Percentiles rank a stretch among this genome's conserved stretches.
Conservation (phyloP, 2,888 invertebrate species). For the Ormia ochracea region DNA sequence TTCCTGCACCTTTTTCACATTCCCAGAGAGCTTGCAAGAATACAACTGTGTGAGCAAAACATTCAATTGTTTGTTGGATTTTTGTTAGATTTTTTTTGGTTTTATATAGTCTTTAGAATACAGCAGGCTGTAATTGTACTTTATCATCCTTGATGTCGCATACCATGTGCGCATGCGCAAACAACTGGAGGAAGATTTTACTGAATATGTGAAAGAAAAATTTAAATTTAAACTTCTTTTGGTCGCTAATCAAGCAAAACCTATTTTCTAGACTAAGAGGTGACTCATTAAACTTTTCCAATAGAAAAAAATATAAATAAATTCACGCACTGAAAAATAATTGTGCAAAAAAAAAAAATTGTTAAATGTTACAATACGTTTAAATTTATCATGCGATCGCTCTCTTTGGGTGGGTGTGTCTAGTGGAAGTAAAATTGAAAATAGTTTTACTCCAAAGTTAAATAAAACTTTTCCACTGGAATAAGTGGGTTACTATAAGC, state of each 20-base stretch:
- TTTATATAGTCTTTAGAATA: too few relatives aligned
- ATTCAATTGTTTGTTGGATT: too few relatives aligned
- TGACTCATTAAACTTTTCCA: neutral
- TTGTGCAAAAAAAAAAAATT: neutral
- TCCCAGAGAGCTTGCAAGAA: too few relatives aligned
- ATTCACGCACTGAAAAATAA: slow-evolving; percentile 9
- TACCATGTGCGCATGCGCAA: too few relatives aligned
- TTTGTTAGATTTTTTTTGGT: too few relatives aligned
- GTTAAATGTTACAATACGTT: too few relatives aligned
- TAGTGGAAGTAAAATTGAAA: neutral
- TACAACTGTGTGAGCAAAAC: too few relatives aligned
- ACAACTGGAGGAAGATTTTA: too few relatives aligned
- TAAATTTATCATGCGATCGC: neutral
- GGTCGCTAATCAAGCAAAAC: neutral
- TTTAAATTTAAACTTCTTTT: neutral
- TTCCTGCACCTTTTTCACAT: too few relatives aligned
- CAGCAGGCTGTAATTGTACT: too few relatives aligned
- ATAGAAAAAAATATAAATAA: neutral
- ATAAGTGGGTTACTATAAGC: neutral
- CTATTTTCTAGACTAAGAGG: neutral
- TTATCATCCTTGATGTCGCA: too few relatives aligned
- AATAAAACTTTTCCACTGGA: neutral
- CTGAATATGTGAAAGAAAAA: too few relatives aligned
- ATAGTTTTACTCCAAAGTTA: neutral
- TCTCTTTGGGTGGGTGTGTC: slow-evolving; percentile 4